Conservation (phyloP, 2,888 invertebrate species). For the Prostheceraeus crozeri region DNA sequence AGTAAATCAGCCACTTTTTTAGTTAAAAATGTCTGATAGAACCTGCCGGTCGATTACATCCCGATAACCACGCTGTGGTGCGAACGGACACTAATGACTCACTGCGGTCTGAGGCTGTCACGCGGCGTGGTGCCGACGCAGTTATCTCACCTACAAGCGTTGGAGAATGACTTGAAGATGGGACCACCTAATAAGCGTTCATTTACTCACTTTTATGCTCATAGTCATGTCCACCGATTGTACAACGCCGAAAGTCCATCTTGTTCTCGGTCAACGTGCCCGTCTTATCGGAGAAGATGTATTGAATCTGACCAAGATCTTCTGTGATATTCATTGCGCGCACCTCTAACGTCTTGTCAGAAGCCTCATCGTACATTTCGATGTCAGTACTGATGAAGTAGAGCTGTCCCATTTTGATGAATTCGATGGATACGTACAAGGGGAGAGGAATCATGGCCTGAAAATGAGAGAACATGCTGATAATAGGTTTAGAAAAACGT, state of each 20-base stretch:
- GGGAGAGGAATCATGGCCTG: slow-evolving; percentile 92
- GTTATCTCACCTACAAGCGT: no score
- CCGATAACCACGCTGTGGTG: no score
- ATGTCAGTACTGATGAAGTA: slow-evolving; percentile 85
- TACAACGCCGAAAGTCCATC: slow-evolving; percentile 86
- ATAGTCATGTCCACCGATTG: slow-evolving; percentile 65
- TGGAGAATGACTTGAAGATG: no score
- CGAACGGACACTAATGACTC: no score
- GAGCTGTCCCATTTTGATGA: slow-evolving; percentile 88
- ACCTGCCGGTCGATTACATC: no score
- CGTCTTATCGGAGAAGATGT: slow-evolving; percentile 93
- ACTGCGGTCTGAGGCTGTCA: no score
- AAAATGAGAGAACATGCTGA: slow-evolving; percentile 42
- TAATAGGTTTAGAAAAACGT: not conserved
- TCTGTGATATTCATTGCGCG: slow-evolving; percentile 91
- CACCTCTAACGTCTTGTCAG: slow-evolving; percentile 76
- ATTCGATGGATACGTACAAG: slow-evolving; percentile 87
- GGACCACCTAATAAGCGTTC: no score
- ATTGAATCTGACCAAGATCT: slow-evolving; percentile 85
- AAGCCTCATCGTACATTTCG: slow-evolving; percentile 74
- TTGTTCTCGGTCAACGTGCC: slow-evolving; percentile 94
- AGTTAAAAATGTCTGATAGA: no score
- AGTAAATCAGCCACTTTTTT: no score
- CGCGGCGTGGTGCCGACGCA: no score
- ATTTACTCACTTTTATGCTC: no score